phyloP scores from a whole-genome alignment of 2,888 invertebrate species.

The Nymphalis polychloros region DNA sequence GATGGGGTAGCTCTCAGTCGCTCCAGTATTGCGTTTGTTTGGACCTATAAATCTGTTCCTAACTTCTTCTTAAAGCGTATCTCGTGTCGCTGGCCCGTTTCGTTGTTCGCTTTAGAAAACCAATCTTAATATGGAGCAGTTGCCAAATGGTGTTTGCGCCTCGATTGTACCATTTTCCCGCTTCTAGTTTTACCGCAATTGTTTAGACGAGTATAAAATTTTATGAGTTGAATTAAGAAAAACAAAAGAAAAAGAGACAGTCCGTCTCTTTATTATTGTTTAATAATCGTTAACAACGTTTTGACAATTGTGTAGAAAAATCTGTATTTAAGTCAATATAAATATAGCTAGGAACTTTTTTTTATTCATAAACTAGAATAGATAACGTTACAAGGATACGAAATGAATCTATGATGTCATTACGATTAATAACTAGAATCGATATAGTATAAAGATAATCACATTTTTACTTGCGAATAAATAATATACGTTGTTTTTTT shows the following conservation, averaged over 20 bases:
- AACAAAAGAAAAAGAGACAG: not conserved
- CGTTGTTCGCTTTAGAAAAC: conserved; percentile 69
- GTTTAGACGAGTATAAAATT: conserved; percentile 38
- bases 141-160: conserved; percentile 70
- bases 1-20: conserved; percentile 52
- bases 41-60: conserved; percentile 76
- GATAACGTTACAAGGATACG: no score
- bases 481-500: no score
- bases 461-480: no score
- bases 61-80: conserved; percentile 75
- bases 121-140: conserved; percentile 76
- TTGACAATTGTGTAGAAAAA: not conserved
- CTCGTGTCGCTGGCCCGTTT: conserved; percentile 63
- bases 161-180: conserved; percentile 43
- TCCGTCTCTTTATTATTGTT: not conserved
- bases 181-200: conserved; percentile 43
- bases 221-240: conserved; percentile 25
- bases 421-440: no score
- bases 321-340: no score
- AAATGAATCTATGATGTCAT: no score
- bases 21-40: conserved; percentile 65
- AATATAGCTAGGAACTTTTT: no score
- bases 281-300: not conserved
- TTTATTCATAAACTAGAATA: no score
- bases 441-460: no score